Percentiles rank a stretch among this genome's conserved stretches.
These are phyloP conservation scores for Colletes collaris DNA, from an alignment of 2,888 invertebrate genomes.

Conservation along the genomic window DNA sequence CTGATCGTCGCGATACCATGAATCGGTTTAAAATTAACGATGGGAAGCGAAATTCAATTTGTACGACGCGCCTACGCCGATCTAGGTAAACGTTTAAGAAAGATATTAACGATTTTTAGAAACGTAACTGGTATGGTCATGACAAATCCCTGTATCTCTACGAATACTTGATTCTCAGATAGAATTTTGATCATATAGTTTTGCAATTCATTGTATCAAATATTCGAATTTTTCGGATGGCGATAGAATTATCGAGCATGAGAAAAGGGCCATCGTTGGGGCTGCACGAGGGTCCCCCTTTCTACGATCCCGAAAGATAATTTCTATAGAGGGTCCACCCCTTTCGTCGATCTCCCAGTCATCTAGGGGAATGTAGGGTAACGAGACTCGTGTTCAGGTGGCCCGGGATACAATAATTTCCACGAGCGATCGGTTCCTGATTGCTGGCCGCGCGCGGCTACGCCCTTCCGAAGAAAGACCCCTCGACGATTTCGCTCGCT, in stretches of 20 bases:
- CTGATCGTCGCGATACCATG: slow-evolving; percentile 31
- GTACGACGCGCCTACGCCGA: no score
- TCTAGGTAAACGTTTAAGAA: no score
- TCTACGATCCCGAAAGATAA: slow-evolving; percentile 48
- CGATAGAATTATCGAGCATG: no score
- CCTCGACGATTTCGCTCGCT: slow-evolving; percentile 18
- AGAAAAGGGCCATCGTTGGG: slow-evolving; percentile 8
- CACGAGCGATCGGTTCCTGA: slow-evolving; percentile 73
- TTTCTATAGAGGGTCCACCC: slow-evolving; percentile 25
- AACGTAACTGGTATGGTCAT: no score
- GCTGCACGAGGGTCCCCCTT: background rate
- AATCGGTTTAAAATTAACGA: slow-evolving; percentile 17
- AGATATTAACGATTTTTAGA: no score
- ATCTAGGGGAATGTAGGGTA: slow-evolving; percentile 62
- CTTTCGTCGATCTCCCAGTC: background rate
- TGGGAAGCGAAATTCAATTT: no score
- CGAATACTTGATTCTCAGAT: no score
- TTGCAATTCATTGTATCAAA: no score
- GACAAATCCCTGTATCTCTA: no score
- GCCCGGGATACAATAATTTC: slow-evolving; percentile 71
- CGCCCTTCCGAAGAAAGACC: slow-evolving; percentile 17
- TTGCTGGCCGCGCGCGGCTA: slow-evolving; percentile 62
- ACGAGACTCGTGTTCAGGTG: slow-evolving; percentile 70
- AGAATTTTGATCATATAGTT: no score
- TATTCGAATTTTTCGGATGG: no score